Conservation (phyloP, 2,797 vertebrate genomes). For the Labroides dimidiatus region DNA sequence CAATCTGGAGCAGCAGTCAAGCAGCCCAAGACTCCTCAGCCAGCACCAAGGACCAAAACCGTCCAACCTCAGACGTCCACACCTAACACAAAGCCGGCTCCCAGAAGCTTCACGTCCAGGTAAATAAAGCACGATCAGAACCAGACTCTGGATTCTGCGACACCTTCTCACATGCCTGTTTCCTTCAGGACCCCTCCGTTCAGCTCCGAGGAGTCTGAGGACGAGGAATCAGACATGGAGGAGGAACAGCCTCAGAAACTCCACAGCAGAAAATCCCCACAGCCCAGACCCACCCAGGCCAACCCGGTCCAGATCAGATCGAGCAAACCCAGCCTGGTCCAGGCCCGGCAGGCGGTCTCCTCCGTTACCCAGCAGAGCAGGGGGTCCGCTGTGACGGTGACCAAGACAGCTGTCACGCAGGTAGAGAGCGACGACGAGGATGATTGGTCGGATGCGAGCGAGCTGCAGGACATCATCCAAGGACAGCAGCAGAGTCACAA, state of each 20-base stretch:
- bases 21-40: conserved; percentile 76
- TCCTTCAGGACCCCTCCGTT: conserved; percentile 77
- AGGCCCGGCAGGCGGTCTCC: conserved; percentile 4
- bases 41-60: conserved; percentile 63
- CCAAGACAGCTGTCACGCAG: conserved; percentile 35
- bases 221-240: conserved; percentile 60
- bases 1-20: conserved; percentile 53
- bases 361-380: conserved; percentile 8
- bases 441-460: conserved; percentile 78
- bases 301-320: background rate
- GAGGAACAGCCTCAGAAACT: conserved; percentile 40
- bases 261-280: conserved; percentile 44
- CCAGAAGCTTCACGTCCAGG: conserved; percentile 61
- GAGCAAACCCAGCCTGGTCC: conserved; percentile 22
- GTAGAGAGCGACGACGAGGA: conserved; percentile 66
- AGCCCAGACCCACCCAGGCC: conserved; percentile 29
- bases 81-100: conserved; percentile 54
- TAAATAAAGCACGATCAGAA: conserved; percentile 47
- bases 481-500: conserved; percentile 60
- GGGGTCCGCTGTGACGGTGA: conserved; percentile 3
- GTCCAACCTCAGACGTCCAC: conserved; percentile 76
- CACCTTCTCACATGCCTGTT: background rate
- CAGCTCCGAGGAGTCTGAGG: conserved; percentile 79
- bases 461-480: conserved; percentile 78
- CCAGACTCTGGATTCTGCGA: background rate